These are phyloP conservation scores for Agrochola litura DNA, from an alignment of 2,888 invertebrate species.

Conservation along the genomic window DNA sequence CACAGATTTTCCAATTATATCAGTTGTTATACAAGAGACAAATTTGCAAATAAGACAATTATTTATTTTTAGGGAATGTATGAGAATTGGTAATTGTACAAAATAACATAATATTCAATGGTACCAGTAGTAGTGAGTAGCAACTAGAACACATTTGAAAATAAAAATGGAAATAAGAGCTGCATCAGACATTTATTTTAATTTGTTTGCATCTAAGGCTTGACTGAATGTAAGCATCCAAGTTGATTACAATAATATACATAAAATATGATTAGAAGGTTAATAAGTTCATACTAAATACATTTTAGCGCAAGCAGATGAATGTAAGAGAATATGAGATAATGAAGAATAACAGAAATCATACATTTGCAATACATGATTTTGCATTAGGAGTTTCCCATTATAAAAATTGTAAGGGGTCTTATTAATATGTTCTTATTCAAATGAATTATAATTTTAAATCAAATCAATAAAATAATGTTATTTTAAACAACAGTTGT, in stretches of 20 bases:
- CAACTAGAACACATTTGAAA: too few relatives aligned
- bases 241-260: too few relatives aligned
- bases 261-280: neutral
- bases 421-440: neutral
- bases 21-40: neutral
- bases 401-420: neutral
- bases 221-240: neutral
- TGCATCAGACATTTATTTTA: neutral
- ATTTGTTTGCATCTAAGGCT: too few relatives aligned
- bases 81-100: neutral
- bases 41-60: slow-evolving; percentile 11
- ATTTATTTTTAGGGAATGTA: neutral
- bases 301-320: neutral
- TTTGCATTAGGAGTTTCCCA: neutral
- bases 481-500: neutral
- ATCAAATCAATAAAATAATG: neutral
- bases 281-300: neutral
- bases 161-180: neutral
- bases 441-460: neutral
- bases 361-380: neutral
- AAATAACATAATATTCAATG: neutral
- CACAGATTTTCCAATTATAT: slow-evolving; percentile 32
- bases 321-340: neutral
- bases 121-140: neutral
- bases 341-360: neutral